Percentiles rank a stretch among this genome's conserved stretches.
These are phyloP conservation scores for Andinoacara biseriatus DNA, from an alignment of 2,113 vertebrate genomes.

Conservation along the genomic window DNA sequence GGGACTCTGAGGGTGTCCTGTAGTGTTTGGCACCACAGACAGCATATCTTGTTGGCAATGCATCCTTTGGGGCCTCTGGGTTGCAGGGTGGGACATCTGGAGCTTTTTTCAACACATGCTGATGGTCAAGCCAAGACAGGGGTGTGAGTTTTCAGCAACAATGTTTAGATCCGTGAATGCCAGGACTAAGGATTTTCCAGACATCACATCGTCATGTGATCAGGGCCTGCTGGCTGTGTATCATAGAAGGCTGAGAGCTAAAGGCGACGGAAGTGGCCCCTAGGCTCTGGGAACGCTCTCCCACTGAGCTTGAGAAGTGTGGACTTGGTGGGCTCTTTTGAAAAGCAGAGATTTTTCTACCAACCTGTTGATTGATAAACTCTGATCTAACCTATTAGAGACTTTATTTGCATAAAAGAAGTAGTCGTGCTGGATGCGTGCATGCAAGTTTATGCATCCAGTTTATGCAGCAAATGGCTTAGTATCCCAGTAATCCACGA, in stretches of 20 bases:
- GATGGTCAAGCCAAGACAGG: background rate
- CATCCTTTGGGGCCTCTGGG: background rate
- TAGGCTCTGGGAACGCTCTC: background rate
- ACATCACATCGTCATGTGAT: background rate
- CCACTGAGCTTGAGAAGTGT: background rate
- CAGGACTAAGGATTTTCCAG: background rate
- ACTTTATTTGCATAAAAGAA: background rate
- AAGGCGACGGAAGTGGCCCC: conserved; percentile 1
- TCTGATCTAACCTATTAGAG: conserved; percentile 4
- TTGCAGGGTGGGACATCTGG: background rate
- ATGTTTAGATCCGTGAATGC: background rate
- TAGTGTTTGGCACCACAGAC: background rate
- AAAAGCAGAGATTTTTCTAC: background rate
- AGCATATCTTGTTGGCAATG: background rate
- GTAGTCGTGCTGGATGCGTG: background rate
- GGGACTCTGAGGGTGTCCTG: background rate
- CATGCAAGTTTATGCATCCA: background rate
- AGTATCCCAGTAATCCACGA: background rate
- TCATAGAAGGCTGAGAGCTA: background rate
- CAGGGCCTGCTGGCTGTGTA: background rate
- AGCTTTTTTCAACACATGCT: background rate
- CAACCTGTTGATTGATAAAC: background rate
- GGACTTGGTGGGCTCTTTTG: background rate
- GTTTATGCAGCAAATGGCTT: conserved; percentile 7
- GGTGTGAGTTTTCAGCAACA: background rate